phyloP scores from a whole-genome alignment of 2,797 vertebrate genomes.

The Helarctos malayanus region DNA sequence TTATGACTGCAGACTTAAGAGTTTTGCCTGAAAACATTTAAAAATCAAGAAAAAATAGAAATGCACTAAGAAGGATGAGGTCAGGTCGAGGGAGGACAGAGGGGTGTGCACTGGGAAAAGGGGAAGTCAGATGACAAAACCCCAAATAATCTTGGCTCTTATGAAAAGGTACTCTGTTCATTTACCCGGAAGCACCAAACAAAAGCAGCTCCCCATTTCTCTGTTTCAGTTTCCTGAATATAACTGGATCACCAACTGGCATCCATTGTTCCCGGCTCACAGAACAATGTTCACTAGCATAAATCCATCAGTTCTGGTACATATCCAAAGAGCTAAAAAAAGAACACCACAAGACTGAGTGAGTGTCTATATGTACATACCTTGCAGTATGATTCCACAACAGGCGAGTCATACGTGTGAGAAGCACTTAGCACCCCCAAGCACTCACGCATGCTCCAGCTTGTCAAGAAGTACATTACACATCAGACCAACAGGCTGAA shows the following conservation, averaged over 20 bases:
- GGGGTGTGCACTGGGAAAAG: slow-evolving; percentile 65
- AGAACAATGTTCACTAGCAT: slow-evolving; percentile 57
- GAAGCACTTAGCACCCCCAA: neutral
- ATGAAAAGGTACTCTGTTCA: slow-evolving; percentile 74
- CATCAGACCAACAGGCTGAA: neutral
- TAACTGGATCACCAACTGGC: slow-evolving; percentile 66
- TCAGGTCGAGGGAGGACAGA: slow-evolving; percentile 3
- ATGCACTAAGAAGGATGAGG: slow-evolving; percentile 17
- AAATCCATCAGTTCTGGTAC: slow-evolving; percentile 48
- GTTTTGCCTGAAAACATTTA: neutral
- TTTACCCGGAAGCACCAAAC: slow-evolving; percentile 73
- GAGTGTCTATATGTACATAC: neutral
- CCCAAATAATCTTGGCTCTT: slow-evolving; percentile 64
- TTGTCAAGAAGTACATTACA: neutral
- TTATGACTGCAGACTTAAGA: neutral
- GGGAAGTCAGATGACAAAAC: slow-evolving; percentile 69
- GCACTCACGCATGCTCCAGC: neutral
- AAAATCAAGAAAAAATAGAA: slow-evolving; percentile 54
- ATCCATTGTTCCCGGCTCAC: slow-evolving; percentile 60
- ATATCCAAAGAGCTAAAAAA: slow-evolving; percentile 14
- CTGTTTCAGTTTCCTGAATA: slow-evolving; percentile 77
- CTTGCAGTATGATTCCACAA: neutral
- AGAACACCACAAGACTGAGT: neutral
- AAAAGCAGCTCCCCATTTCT: slow-evolving; percentile 78
- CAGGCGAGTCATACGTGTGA: neutral